Percentiles rank a stretch among this genome's conserved stretches.
Conservation (phyloP, 2,797 vertebrate genomes). For the Cossypha caffra region DNA sequence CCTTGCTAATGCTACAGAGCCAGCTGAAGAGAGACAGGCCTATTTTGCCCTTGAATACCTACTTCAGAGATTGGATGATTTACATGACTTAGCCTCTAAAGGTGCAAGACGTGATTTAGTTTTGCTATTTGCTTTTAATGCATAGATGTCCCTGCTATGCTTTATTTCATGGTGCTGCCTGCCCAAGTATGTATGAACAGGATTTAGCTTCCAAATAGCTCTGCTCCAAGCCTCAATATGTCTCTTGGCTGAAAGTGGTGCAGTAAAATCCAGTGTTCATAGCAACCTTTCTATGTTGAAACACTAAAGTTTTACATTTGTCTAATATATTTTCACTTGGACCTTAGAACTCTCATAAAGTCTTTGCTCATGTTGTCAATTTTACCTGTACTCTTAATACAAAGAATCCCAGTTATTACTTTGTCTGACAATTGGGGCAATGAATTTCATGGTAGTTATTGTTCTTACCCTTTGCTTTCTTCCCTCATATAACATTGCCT, state of each 20-base stretch:
- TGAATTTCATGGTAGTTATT: conserved; percentile 34
- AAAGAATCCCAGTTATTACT: not conserved
- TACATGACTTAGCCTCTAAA: not conserved
- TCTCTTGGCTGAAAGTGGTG: not conserved
- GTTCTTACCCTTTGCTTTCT: conserved; percentile 10
- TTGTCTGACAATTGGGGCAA: not conserved
- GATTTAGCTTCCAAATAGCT: not conserved
- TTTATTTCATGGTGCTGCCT: not conserved
- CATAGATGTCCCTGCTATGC: not conserved
- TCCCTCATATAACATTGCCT: not conserved
- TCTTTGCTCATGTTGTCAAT: not conserved
- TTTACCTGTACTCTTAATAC: not conserved
- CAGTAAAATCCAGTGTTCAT: not conserved
- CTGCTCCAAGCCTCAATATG: not conserved
- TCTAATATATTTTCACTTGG: conserved; percentile 19
- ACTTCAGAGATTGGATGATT: not conserved
- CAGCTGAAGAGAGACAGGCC: not conserved
- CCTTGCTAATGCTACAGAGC: not conserved
- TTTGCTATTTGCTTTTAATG: conserved; percentile 5
- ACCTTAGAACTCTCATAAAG: not conserved
- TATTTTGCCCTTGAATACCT: not conserved
- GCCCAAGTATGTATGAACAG: not conserved
- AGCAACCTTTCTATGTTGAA: not conserved
- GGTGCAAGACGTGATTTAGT: not conserved
- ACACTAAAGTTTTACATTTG: not conserved